These are phyloP conservation scores for Motacilla alba DNA, from an alignment of 2,113 vertebrate species.

Conservation along the genomic window DNA sequence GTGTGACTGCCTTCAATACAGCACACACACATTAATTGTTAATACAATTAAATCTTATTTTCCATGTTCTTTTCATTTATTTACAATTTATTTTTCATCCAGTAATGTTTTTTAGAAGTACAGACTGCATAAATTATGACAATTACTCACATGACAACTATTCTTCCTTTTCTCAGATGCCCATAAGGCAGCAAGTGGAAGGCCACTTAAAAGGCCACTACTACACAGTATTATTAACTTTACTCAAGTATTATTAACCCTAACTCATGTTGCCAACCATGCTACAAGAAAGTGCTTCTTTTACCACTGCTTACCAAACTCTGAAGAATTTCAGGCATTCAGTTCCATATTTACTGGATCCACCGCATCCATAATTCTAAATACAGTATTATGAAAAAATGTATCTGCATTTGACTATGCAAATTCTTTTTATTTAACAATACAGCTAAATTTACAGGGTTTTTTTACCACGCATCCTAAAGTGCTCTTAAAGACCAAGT, in stretches of 20 bases:
- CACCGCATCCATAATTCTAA: background rate
- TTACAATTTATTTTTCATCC: background rate
- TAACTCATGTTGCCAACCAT: background rate
- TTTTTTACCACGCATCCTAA: background rate
- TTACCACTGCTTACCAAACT: background rate
- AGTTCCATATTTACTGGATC: background rate
- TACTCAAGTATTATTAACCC: too few species aligned
- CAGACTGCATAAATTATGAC: background rate
- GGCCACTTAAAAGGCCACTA: background rate
- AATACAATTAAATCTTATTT: background rate
- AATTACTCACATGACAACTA: background rate
- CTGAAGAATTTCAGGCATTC: background rate
- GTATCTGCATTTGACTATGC: fast-evolving
- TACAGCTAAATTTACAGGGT: background rate
- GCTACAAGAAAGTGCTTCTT: background rate
- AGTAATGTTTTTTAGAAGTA: background rate
- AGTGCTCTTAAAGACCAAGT: background rate
- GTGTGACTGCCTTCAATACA: background rate
- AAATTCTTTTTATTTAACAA: background rate
- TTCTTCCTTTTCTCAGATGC: background rate
- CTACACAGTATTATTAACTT: background rate
- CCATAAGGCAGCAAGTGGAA: background rate
- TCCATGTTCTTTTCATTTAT: background rate
- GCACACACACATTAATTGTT: background rate
- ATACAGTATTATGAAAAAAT: background rate